A percentile compares a stretch with the other conserved stretches of the same genome.
Evolutionary conservation across 1,140 invertebrate species (phyloP).

Genomic region (Cyrtorhinus lividipennis): DNA sequence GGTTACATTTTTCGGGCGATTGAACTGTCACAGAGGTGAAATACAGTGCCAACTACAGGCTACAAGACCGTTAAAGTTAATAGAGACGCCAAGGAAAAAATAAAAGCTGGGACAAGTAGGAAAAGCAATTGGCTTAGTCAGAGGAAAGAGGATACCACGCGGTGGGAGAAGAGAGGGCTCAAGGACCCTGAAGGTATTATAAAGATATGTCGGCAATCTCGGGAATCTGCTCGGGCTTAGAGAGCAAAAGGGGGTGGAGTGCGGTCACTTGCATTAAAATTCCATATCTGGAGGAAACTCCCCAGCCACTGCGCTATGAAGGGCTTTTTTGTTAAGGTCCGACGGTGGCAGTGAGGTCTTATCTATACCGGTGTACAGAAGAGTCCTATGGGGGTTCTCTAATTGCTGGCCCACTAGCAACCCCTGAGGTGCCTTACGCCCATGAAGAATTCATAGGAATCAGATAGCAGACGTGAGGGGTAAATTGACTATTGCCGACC

Average conservation of each 20-base stretch:
- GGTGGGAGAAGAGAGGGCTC: neutral
- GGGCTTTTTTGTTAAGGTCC: neutral
- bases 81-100: neutral
- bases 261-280: constrained; percentile 11
- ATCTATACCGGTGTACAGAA: neutral
- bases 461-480: neutral
- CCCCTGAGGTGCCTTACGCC: neutral
- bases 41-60: neutral
- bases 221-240: neutral
- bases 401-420: neutral
- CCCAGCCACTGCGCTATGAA: neutral
- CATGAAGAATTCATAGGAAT: neutral
- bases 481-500: neutral
- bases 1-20: neutral
- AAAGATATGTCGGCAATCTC: neutral
- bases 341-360: neutral
- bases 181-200: neutral
- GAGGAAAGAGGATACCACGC: neutral
- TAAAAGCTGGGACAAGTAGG: neutral
- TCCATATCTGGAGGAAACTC: neutral
- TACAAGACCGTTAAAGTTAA: neutral
- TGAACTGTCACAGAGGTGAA: neutral
- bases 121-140: neutral
- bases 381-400: neutral
- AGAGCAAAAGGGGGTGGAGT: neutral